A percentile compares a stretch with the other conserved stretches of the same genome.
Evolutionary conservation across 1,140 invertebrate species (phyloP).

Genomic region (Euborellia annulipes): DNA sequence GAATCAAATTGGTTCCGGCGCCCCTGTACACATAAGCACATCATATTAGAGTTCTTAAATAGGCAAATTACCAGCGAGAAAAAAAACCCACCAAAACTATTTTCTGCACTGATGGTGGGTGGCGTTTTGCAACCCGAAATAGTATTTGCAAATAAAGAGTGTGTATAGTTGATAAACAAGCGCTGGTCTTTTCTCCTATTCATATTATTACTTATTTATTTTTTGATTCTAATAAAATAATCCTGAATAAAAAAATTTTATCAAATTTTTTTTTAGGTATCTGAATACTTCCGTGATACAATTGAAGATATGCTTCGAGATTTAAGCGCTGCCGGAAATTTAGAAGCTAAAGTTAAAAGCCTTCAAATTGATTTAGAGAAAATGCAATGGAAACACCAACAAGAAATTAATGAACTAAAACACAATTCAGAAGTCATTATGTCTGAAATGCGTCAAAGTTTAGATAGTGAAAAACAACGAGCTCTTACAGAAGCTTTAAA

Average conservation of each 20-base stretch:
- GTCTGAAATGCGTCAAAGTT: conserved; percentile 43
- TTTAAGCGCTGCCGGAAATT: conserved; percentile 27
- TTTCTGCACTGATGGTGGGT: too few relatives aligned
- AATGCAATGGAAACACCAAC: conserved; percentile 42
- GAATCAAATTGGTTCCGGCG: too few relatives aligned
- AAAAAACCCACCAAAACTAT: too few relatives aligned
- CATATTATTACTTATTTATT: neutral
- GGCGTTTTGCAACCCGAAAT: too few relatives aligned
- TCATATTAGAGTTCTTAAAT: too few relatives aligned
- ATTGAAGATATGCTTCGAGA: conserved; percentile 40
- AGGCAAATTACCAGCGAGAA: too few relatives aligned
- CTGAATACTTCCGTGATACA: conserved; percentile 36
- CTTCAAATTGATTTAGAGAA: conserved; percentile 46
- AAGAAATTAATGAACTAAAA: conserved; percentile 43
- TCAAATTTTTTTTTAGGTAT: conserved; percentile 25
- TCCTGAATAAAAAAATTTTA: too few relatives aligned
- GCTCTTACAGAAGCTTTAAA: conserved; percentile 39
- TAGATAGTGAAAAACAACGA: conserved; percentile 47
- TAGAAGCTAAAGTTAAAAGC: conserved; percentile 36
- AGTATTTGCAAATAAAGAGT: too few relatives aligned
- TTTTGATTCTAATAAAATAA: too few relatives aligned
- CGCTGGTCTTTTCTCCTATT: too few relatives aligned
- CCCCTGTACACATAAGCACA: too few relatives aligned
- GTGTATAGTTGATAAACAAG: too few relatives aligned
- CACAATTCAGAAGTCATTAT: conserved; percentile 36